Evolutionary conservation across 2,113 vertebrate genomes (phyloP), one percentile per base, ranked within the genome.

Genomic region (Platichthys stellatus): DNA sequence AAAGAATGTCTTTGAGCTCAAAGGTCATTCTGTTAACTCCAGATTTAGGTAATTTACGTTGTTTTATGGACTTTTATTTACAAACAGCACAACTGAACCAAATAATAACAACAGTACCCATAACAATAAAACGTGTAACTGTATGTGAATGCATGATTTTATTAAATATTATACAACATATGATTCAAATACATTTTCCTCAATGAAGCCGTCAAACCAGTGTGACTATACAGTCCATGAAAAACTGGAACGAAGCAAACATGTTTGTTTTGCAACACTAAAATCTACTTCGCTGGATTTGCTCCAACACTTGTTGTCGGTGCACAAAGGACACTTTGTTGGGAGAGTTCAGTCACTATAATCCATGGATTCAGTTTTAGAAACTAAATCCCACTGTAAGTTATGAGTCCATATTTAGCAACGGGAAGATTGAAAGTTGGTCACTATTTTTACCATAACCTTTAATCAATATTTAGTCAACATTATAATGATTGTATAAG

Each of bases 271-370:
- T 26, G 70, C 74, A 77, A 86, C 67, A 56, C 49, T 69, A 2
- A 81, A 71, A 68, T 81, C 69, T 72, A 74, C 80, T 74, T 84
- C 38, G 31, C 71, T 90, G 92, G 87, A 86, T 85, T 66, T 76
- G 62, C 26, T 87, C 87, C 90, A 93, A 74, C 72, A 23, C 72
- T 80, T 86, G 81, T 85, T 47, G 74, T 68, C 40, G 11, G 61
- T n/a, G 6, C 59, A 91, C 85, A 77, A 86, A 66, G 83, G 74
- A 11, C 62, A 72, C 87, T 82, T 47, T 11, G 51, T 88, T 63
- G 11, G 72, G 59, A 67, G 45, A 63, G 58, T 81, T 83, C 64
- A 74, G 69, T 78, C 83, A 74, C 54, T 59, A 24, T 84, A 75
- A 90, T 86, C 63, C 72, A 28, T 69, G 83, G 70, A 74, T 89